Percentiles rank a stretch among this genome's conserved stretches.
phyloP scores from a whole-genome alignment of 2,113 vertebrate species.

The Sisor rabdophorus region DNA sequence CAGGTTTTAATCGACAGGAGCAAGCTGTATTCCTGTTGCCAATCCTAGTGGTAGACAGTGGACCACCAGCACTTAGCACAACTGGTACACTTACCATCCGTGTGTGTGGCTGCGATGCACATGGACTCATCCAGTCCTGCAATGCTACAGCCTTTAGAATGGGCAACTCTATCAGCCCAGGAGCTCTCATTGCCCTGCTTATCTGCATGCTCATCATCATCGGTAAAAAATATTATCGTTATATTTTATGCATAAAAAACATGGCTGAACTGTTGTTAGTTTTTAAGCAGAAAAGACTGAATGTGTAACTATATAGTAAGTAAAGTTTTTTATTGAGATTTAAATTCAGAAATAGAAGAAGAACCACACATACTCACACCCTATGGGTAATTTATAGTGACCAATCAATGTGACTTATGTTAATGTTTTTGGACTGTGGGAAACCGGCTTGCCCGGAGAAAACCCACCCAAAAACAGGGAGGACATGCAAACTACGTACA shows the following conservation, averaged over 20 bases:
- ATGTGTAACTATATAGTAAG: neutral
- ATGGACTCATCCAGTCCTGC: slow-evolving; percentile 89
- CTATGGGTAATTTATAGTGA: neutral
- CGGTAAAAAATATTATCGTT: slow-evolving; percentile 65
- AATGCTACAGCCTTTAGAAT: slow-evolving; percentile 87
- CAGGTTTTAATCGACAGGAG: slow-evolving; percentile 91
- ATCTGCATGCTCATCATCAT: slow-evolving; percentile 94
- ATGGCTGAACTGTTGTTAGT: neutral
- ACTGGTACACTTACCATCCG: slow-evolving; percentile 93
- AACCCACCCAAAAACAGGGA: too few species aligned
- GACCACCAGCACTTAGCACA: slow-evolving; percentile 89
- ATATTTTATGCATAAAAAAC: neutral
- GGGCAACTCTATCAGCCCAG: slow-evolving; percentile 86
- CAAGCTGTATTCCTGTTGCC: slow-evolving; percentile 92
- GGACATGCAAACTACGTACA: too few species aligned
- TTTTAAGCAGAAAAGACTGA: neutral
- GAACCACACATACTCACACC: neutral
- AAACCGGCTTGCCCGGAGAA: too few species aligned
- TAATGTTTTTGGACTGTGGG: too few species aligned
- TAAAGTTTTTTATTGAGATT: too few species aligned
- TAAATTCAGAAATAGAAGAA: neutral
- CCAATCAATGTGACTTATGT: neutral
- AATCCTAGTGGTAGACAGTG: slow-evolving; percentile 91
- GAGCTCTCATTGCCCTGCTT: slow-evolving; percentile 90
- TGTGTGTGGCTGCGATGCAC: slow-evolving; percentile 86